Conservation (phyloP, 2,888 invertebrate genomes). For the Bellardia bayeri region DNA sequence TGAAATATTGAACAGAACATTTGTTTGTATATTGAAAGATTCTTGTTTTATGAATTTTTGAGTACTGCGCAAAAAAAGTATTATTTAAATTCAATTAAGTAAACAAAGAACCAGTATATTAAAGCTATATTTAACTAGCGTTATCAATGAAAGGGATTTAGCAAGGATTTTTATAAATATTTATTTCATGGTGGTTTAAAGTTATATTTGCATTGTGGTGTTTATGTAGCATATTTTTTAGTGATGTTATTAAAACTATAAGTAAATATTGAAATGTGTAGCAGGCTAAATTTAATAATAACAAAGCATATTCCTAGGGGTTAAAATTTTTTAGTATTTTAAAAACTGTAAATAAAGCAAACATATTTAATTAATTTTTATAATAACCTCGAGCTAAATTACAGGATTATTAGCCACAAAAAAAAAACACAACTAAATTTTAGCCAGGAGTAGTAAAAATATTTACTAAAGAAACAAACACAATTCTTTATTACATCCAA, state of each 20-base stretch:
- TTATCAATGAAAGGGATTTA: conserved; percentile 31
- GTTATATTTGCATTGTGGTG: neutral
- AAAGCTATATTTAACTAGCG: conserved; percentile 30
- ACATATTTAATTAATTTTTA: neutral
- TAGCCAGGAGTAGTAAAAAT: neutral
- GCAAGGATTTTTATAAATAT: neutral
- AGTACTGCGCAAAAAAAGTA: conserved; percentile 19
- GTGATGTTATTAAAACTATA: neutral
- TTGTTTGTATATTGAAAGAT: conserved; percentile 44
- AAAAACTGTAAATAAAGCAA: neutral
- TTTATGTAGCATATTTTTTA: neutral
- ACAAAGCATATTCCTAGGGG: conserved; percentile 16
- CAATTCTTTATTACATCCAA: neutral
- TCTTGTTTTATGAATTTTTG: conserved; percentile 50
- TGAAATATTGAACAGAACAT: conserved; percentile 7
- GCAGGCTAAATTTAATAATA: neutral
- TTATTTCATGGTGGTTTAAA: conserved; percentile 6
- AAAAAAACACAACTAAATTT: neutral
- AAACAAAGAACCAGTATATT: conserved; percentile 1
- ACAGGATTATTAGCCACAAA: neutral
- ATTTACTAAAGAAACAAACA: neutral
- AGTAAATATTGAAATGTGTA: neutral
- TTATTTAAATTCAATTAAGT: conserved; percentile 47
- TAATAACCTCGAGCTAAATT: neutral
- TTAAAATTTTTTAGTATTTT: neutral